These are phyloP conservation scores for Clarias gariepinus DNA, from an alignment of 2,113 vertebrate genomes.

Conservation along the genomic window DNA sequence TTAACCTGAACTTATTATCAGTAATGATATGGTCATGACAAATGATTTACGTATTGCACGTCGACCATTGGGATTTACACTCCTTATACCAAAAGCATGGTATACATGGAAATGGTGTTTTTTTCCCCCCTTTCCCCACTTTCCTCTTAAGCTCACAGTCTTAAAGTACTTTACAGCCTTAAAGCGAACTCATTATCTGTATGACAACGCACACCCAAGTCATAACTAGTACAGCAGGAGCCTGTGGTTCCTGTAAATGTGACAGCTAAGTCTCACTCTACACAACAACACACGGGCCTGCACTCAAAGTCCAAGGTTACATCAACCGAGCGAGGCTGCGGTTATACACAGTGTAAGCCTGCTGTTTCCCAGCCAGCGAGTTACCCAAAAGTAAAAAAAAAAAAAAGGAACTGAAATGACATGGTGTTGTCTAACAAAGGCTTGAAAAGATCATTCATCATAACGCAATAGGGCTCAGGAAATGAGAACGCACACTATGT, in stretches of 20 bases:
- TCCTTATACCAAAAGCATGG: background rate
- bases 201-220: slow-evolving; percentile 30
- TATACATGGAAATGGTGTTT: background rate
- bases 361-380: background rate
- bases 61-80: background rate
- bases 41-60: background rate
- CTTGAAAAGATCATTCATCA: background rate
- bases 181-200: slow-evolving; percentile 39
- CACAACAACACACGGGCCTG: slow-evolving; percentile 30
- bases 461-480: background rate
- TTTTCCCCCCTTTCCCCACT: background rate
- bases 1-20: background rate
- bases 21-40: background rate
- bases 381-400: no score
- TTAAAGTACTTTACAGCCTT: slow-evolving; percentile 18
- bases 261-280: slow-evolving; percentile 42
- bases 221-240: slow-evolving; percentile 39
- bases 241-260: slow-evolving; percentile 45
- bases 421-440: background rate
- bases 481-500: background rate
- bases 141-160: slow-evolving; percentile 6
- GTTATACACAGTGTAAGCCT: background rate
- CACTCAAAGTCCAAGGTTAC: slow-evolving; percentile 20
- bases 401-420: background rate
- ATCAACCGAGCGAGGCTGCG: background rate